Percentiles rank a stretch among this genome's conserved stretches.
phyloP scores from a whole-genome alignment of 2,888 invertebrate species.

The Ferdinandea cuprea region DNA sequence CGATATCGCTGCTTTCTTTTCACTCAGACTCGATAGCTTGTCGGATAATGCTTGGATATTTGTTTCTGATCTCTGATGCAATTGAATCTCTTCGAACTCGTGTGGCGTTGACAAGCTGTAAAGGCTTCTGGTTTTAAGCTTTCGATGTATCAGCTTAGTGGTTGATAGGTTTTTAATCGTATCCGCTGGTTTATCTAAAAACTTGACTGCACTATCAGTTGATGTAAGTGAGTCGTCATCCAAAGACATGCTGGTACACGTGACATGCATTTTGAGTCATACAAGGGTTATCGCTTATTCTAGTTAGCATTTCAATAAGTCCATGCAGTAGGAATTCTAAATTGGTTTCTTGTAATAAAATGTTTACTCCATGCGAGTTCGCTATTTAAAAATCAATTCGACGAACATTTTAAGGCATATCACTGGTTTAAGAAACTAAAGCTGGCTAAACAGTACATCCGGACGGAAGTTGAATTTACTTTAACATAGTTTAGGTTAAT shows the following conservation, averaged over 20 bases:
- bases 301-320: conserved; percentile 29
- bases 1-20: conserved; percentile 21
- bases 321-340: conserved; percentile 35
- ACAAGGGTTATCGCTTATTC: conserved; percentile 3
- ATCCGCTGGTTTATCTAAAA: conserved; percentile 48
- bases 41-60: conserved; percentile 74
- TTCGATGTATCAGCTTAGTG: conserved; percentile 49
- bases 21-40: conserved; percentile 38
- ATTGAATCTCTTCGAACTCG: conserved; percentile 76
- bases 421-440: conserved; percentile 25
- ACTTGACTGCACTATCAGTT: conserved; percentile 48
- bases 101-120: conserved; percentile 78
- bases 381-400: conserved; percentile 22
- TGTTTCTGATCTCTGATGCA: conserved; percentile 77
- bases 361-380: conserved; percentile 26
- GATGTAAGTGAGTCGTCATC: conserved; percentile 54
- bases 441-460: conserved; percentile 5
- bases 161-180: conserved; percentile 44
- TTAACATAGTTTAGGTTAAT: background rate
- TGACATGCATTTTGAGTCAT: conserved; percentile 60
- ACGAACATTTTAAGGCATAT: conserved; percentile 6
- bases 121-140: conserved; percentile 78
- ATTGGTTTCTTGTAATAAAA: background rate
- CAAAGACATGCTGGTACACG: conserved; percentile 53
- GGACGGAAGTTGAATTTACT: conserved; percentile 1